Evolutionary conservation across 2,113 vertebrate species (phyloP).

Genomic region (Etheostoma cragini): DNA sequence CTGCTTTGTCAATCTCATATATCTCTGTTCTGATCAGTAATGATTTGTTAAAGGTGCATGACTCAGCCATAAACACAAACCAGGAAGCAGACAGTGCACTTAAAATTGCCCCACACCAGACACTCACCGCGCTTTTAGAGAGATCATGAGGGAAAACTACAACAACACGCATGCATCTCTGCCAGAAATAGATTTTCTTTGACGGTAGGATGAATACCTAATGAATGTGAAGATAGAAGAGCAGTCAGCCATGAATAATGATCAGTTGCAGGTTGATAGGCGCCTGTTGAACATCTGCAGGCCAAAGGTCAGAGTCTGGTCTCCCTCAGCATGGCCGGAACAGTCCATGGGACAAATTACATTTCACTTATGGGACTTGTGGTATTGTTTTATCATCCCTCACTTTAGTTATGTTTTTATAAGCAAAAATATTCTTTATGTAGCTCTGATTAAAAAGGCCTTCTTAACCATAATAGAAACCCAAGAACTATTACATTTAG

Average conservation of each 20-base stretch:
- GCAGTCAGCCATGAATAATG: constrained; percentile 66
- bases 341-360: constrained; percentile 3
- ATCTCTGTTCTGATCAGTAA: constrained; percentile 25
- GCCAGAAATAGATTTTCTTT: constrained; percentile 75
- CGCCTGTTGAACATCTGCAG: constrained; percentile 72
- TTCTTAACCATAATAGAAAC: not conserved
- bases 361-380: constrained; percentile 20
- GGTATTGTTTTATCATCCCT: not conserved
- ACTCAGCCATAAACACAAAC: constrained; percentile 66
- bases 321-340: constrained; percentile 2
- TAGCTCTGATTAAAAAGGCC: not conserved
- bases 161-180: constrained; percentile 68
- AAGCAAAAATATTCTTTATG: not conserved
- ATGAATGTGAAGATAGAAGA: constrained; percentile 75
- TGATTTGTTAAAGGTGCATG: constrained; percentile 47
- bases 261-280: constrained; percentile 70
- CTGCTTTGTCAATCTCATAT: not conserved
- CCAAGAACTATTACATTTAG: not conserved
- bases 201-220: constrained; percentile 72
- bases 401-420: not conserved
- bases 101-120: constrained; percentile 61
- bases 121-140: constrained; percentile 43
- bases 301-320: constrained; percentile 53
- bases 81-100: constrained; percentile 54
- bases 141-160: constrained; percentile 62